Conservation (phyloP, 2,888 invertebrate species). For the Nomada hirtipes region DNA sequence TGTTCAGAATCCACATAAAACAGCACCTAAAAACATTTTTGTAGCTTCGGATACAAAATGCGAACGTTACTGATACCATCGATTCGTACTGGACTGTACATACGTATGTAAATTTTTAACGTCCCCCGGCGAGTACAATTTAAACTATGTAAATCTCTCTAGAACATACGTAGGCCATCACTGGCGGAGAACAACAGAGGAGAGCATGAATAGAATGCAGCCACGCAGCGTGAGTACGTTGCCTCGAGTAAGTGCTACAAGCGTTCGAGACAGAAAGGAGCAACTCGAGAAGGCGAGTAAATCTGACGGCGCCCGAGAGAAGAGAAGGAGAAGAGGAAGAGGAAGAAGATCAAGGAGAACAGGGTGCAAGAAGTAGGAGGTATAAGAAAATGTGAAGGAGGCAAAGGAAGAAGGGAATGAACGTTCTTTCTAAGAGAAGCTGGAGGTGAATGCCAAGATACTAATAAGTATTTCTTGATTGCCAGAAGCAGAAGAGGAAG, state of each 20-base stretch:
- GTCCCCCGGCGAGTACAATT: constrained; percentile 32
- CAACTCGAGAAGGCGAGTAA: constrained; percentile 63
- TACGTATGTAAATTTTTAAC: constrained; percentile 9
- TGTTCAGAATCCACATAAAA: no score
- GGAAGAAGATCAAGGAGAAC: constrained; percentile 32
- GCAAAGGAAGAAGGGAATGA: constrained; percentile 39
- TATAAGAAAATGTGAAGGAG: neutral
- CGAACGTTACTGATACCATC: neutral
- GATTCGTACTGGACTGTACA: neutral
- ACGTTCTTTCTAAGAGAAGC: constrained; percentile 55
- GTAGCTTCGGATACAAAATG: neutral
- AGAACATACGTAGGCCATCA: constrained; percentile 39
- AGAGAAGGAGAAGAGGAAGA: constrained; percentile 39
- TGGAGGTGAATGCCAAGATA: constrained; percentile 60
- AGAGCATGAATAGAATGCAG: constrained; percentile 52
- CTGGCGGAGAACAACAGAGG: constrained; percentile 49
- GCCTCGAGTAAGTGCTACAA: constrained; percentile 63
- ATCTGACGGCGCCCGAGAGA: constrained; percentile 54
- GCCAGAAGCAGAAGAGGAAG: neutral
- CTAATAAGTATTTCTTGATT: constrained; percentile 64
- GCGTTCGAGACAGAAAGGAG: constrained; percentile 54
- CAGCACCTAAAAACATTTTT: no score
- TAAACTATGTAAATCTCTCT: constrained; percentile 42
- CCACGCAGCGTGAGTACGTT: constrained; percentile 47
- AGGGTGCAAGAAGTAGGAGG: constrained; percentile 19